Evolutionary conservation across 2,797 vertebrate species (phyloP).

Genomic region (Australoheros facetus): DNA sequence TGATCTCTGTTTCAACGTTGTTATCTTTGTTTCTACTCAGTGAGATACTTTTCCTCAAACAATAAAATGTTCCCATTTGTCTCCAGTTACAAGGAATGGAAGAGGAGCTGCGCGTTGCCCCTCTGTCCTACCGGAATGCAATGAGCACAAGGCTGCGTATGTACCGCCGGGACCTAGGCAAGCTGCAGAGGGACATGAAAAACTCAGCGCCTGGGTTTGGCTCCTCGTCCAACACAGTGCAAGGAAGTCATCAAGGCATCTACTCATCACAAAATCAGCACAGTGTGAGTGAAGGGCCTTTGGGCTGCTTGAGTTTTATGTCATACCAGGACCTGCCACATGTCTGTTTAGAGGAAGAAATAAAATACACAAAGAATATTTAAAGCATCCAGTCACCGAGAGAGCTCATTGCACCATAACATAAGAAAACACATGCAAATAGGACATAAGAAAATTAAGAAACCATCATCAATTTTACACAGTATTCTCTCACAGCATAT

Average conservation of each 20-base stretch:
- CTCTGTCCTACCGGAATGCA: constrained; percentile 85
- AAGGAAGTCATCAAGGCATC: constrained; percentile 78
- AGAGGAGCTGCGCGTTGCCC: constrained; percentile 88
- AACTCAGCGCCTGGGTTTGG: constrained; percentile 75
- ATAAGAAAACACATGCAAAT: background rate
- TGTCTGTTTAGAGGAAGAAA: background rate
- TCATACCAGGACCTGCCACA: background rate
- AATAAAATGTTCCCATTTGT: background rate
- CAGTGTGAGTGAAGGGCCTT: constrained; percentile 81
- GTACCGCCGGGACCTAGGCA: constrained; percentile 88
- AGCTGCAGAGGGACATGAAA: constrained; percentile 90
- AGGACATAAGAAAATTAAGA: background rate
- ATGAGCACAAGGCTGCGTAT: constrained; percentile 90
- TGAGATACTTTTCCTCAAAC: background rate
- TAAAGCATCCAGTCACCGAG: background rate
- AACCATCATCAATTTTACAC: fast-evolving
- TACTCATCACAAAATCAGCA: constrained; percentile 89
- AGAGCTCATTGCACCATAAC: background rate
- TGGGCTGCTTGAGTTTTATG: background rate
- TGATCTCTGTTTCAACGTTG: background rate
- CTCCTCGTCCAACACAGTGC: constrained; percentile 66
- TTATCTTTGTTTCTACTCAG: background rate
- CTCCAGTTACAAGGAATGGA: constrained; percentile 93
- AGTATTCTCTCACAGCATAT: fast-evolving
- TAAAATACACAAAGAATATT: too few relatives aligned